phyloP scores from a whole-genome alignment of 2,888 invertebrate genomes.

The Peribatodes rhomboidaria region DNA sequence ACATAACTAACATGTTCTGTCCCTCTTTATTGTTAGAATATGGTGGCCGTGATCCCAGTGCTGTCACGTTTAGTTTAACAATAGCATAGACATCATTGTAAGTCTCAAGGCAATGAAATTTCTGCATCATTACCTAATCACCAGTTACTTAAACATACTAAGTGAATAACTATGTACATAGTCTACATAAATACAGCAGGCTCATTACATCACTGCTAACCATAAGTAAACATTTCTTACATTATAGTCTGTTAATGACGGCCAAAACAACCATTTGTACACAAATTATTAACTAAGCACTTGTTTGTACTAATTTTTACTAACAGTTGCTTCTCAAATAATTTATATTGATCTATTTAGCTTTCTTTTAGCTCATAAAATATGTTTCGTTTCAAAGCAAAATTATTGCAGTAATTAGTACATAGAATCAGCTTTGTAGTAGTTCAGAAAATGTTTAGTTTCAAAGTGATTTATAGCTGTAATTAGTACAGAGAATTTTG shows the following conservation, averaged over 20 bases:
- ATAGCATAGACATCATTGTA: background rate
- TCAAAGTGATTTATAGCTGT: too few species aligned
- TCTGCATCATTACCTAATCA: constrained; percentile 1
- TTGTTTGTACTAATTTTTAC: background rate
- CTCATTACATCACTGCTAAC: background rate
- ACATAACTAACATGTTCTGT: too few species aligned
- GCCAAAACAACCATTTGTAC: background rate
- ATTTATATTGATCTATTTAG: too few species aligned
- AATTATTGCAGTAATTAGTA: too few species aligned
- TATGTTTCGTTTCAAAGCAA: background rate
- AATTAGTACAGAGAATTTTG: too few species aligned
- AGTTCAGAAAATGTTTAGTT: too few species aligned
- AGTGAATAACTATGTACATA: too few species aligned
- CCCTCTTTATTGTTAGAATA: too few species aligned
- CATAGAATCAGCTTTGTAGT: too few species aligned
- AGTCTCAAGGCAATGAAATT: background rate
- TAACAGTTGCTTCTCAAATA: background rate
- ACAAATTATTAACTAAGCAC: background rate
- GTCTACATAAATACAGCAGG: background rate
- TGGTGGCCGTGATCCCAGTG: background rate
- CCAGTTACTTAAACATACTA: background rate
- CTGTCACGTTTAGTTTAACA: background rate
- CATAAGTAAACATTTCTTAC: background rate
- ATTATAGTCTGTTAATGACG: background rate
- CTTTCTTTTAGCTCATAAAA: background rate